Conservation (phyloP, 2,888 invertebrate genomes). For the Dioctria linearis region DNA sequence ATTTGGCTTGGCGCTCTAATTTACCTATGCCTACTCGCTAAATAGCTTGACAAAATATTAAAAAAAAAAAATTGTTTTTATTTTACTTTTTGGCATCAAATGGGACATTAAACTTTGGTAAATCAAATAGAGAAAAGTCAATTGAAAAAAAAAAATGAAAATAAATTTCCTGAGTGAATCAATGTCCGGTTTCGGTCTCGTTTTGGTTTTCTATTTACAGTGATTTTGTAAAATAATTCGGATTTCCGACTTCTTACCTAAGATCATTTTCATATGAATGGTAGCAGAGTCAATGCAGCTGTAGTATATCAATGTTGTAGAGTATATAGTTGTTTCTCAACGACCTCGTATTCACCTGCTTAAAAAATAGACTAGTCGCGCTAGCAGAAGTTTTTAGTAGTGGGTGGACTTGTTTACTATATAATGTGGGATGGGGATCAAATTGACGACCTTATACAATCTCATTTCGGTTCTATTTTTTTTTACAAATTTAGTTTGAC, state of each 20-base stretch:
- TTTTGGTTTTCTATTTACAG: conserved; percentile 20
- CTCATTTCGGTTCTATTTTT: conserved; percentile 37
- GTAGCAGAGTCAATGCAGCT: not conserved
- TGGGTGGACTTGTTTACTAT: conserved; percentile 47
- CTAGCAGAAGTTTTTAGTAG: conserved; percentile 15
- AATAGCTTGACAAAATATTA: conserved; percentile 16
- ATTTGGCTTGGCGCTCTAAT: conserved; percentile 28
- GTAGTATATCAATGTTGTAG: not conserved
- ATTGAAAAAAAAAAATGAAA: conserved; percentile 33
- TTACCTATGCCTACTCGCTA: not conserved
- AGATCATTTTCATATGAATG: conserved; percentile 9
- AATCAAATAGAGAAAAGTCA: conserved; percentile 35
- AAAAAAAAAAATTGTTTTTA: not conserved
- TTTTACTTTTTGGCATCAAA: not conserved
- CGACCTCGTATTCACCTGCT: conserved; percentile 40
- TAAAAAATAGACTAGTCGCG: conserved; percentile 25
- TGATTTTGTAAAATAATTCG: not conserved
- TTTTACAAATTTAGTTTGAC: conserved; percentile 7
- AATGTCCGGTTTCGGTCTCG: conserved; percentile 37
- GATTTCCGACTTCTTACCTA: not conserved
- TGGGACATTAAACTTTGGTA: conserved; percentile 43
- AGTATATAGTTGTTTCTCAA: conserved; percentile 3
- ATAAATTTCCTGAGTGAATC: conserved; percentile 36
- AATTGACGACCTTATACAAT: conserved; percentile 45
- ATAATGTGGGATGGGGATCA: conserved; percentile 44